These are phyloP conservation scores for Cyaniris semiargus DNA, from an alignment of 2,888 invertebrate genomes.

Conservation along the genomic window DNA sequence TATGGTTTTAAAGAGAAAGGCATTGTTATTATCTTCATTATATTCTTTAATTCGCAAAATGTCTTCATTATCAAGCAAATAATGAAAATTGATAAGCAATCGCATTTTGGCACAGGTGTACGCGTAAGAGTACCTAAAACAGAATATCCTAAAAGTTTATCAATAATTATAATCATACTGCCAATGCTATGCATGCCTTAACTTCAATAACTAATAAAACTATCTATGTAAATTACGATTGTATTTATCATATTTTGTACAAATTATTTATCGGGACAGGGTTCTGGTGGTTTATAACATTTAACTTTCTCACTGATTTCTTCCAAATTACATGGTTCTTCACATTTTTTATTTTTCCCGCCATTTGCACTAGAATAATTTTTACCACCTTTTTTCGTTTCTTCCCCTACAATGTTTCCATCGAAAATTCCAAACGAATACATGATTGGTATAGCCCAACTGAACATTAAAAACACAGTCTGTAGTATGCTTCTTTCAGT, in stretches of 20 bases:
- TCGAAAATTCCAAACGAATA: slow-evolving; percentile 15
- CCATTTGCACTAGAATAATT: not conserved
- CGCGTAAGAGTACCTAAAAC: no score
- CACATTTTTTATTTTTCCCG: not conserved
- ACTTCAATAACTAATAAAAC: not conserved
- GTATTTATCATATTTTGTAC: not conserved
- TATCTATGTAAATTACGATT: not conserved
- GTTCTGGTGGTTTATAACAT: not conserved
- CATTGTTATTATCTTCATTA: no score
- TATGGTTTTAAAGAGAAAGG: no score
- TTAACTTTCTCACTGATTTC: not conserved
- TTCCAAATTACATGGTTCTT: not conserved
- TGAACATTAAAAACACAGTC: slow-evolving; percentile 25
- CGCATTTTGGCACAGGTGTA: no score
- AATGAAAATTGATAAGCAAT: no score
- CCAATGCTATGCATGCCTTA: no score
- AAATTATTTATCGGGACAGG: not conserved
- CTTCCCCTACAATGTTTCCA: slow-evolving; percentile 43
- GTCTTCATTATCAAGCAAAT: no score
- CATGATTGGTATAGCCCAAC: slow-evolving; percentile 11
- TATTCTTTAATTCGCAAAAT: no score
- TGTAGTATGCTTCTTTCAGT: slow-evolving; percentile 46
- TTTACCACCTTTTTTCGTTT: not conserved
- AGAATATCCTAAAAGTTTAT: no score
- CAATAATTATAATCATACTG: no score